A percentile compares a stretch with the other conserved stretches of the same genome.
Conservation (phyloP, 2,888 invertebrate genomes). For the Coecobrya sp. region DNA sequence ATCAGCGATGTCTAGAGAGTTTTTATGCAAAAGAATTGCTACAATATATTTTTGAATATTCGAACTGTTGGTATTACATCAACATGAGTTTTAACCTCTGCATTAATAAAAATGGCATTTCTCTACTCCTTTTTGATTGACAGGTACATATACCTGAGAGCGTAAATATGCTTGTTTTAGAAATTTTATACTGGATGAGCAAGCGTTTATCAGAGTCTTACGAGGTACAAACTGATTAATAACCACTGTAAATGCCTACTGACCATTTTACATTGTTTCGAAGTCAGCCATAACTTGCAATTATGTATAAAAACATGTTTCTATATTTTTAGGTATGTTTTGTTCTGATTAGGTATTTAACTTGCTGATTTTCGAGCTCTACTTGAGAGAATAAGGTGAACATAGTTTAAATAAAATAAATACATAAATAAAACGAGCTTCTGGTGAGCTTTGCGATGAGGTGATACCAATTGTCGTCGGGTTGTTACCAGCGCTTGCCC, state of each 20-base stretch:
- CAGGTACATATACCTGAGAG: constrained; percentile 49
- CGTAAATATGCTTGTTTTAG: constrained; percentile 51
- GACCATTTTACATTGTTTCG: not conserved
- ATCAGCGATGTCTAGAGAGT: not conserved
- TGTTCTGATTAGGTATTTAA: not conserved
- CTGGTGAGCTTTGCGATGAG: not conserved
- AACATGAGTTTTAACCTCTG: not conserved
- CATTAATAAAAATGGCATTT: not conserved
- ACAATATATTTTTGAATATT: not conserved
- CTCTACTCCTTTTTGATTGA: constrained; percentile 41
- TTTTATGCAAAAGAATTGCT: not conserved
- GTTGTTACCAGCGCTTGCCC: not conserved
- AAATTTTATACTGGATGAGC: not conserved
- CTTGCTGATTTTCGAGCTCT: not conserved
- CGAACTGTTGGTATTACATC: not conserved
- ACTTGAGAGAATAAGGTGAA: not conserved
- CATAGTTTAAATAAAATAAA: not conserved
- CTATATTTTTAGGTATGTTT: not conserved
- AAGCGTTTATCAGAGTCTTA: not conserved
- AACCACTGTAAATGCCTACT: not conserved
- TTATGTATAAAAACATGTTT: not conserved
- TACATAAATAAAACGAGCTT: not conserved
- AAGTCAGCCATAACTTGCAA: not conserved
- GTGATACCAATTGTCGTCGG: not conserved
- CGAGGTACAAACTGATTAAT: not conserved